Conservation (phyloP, 2,888 invertebrate genomes). For the Drosophila parthenogenetica region DNA sequence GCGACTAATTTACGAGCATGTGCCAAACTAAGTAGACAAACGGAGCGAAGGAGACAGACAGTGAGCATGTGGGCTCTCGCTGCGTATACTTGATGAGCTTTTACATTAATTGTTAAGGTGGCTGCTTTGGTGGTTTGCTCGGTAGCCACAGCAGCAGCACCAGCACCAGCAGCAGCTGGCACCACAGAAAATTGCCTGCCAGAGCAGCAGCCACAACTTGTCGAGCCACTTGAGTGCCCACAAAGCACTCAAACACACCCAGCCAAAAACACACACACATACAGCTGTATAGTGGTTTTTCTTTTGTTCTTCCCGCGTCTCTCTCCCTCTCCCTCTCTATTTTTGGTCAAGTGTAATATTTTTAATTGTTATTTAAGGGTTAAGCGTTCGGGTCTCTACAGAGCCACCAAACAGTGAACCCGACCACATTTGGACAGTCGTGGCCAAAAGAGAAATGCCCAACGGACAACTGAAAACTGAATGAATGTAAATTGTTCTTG, state of each 20-base stretch:
- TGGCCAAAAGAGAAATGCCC: slow-evolving; percentile 17
- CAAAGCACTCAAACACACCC: slow-evolving; percentile 54
- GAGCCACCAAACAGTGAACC: slow-evolving; percentile 22
- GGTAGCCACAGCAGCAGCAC: no score
- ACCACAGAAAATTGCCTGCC: slow-evolving; percentile 62
- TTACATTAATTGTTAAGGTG: slow-evolving; percentile 77
- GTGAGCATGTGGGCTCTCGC: slow-evolving; percentile 27
- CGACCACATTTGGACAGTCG: slow-evolving; percentile 47
- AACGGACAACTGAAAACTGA: slow-evolving; percentile 20
- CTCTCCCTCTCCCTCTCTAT: slow-evolving; percentile 5
- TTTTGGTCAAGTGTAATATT: slow-evolving; percentile 65
- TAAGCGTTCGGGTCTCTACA: slow-evolving; percentile 48
- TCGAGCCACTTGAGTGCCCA: slow-evolving; percentile 70
- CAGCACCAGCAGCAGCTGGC: slow-evolving; percentile 41
- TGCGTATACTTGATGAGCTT: slow-evolving; percentile 66
- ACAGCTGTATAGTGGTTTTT: slow-evolving; percentile 17
- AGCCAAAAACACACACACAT: slow-evolving; percentile 27
- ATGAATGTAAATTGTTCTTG: slow-evolving; percentile 38
- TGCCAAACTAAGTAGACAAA: slow-evolving; percentile 30
- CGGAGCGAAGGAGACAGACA: slow-evolving; percentile 1
- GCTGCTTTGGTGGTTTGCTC: slow-evolving; percentile 45
- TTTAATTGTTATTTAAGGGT: slow-evolving; percentile 80
- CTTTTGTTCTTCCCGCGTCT: slow-evolving; percentile 22
- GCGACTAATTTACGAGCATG: slow-evolving; percentile 54
- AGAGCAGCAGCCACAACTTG: slow-evolving; percentile 15